Evolutionary conservation across 2,888 invertebrate genomes (phyloP).

Genomic region (Cerastis leucographa): DNA sequence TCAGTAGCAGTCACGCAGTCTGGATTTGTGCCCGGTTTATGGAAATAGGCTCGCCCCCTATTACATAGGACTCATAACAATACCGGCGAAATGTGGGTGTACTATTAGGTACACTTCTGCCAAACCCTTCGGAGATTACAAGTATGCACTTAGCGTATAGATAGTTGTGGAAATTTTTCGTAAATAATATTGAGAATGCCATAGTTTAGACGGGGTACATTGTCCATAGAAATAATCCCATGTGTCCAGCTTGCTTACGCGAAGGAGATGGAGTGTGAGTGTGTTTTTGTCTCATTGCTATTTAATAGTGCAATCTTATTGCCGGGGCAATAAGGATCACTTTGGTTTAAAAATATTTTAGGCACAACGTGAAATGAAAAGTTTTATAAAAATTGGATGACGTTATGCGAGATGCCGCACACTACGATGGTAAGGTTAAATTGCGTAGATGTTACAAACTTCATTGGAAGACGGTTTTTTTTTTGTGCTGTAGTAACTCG

Average conservation of each 20-base stretch:
- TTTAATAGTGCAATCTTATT: neutral
- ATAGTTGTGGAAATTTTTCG: neutral
- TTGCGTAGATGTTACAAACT: neutral
- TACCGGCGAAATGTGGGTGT: too few species aligned
- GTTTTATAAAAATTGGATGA: neutral
- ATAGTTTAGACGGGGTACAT: neutral
- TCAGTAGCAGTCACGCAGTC: too few species aligned
- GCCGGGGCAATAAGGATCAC: too few species aligned
- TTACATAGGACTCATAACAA: too few species aligned
- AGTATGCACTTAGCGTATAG: neutral
- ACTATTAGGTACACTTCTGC: too few species aligned
- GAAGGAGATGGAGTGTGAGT: neutral
- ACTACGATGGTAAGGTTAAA: neutral
- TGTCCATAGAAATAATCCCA: neutral
- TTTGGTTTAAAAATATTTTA: neutral
- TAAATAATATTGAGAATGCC: neutral
- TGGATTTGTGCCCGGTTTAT: too few species aligned
- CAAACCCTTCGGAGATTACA: too few species aligned
- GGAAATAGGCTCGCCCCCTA: too few species aligned
- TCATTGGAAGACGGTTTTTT: neutral
- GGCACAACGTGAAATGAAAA: neutral
- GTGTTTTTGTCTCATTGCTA: neutral
- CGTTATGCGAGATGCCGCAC: slow-evolving; percentile 10
- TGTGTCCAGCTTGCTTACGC: neutral
- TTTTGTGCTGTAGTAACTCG: neutral